These are phyloP conservation scores for Nemotelus pantherinus DNA, from an alignment of 2,888 invertebrate species.

Conservation along the genomic window DNA sequence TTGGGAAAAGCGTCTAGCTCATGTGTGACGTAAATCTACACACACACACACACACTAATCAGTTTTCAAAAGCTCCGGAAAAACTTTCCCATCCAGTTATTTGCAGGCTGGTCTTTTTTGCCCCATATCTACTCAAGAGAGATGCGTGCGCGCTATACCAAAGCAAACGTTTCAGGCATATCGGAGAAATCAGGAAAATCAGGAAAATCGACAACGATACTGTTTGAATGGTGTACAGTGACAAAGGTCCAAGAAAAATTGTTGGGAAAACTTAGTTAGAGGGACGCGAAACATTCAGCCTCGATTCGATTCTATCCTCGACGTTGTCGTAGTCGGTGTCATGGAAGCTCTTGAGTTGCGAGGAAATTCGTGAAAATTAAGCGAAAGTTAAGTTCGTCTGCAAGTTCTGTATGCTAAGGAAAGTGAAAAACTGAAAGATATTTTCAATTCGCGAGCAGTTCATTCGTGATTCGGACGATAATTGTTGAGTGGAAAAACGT, in stretches of 20 bases:
- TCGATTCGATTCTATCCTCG: background rate
- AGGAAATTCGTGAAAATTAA: constrained; percentile 8
- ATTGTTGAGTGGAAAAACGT: background rate
- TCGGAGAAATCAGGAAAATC: background rate
- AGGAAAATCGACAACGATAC: constrained; percentile 24
- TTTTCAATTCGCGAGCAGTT: background rate
- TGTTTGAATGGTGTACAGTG: background rate
- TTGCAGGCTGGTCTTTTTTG: background rate
- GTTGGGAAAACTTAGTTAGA: constrained; percentile 3
- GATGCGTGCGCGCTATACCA: background rate
- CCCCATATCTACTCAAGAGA: constrained; percentile 6
- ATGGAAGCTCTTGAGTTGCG: constrained; percentile 11
- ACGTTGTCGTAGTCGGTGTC: background rate
- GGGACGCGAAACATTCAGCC: constrained; percentile 1
- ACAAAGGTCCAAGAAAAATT: constrained; percentile 16
- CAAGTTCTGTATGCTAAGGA: constrained; percentile 12
- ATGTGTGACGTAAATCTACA: background rate
- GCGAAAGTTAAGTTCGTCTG: background rate
- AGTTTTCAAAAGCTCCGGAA: constrained; percentile 11
- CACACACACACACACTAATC: background rate
- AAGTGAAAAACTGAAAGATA: constrained; percentile 20
- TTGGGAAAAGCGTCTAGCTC: constrained; percentile 3
- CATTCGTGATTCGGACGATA: constrained; percentile 1
- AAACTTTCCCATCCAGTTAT: background rate
- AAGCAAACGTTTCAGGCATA: background rate